Percentiles rank a stretch among this genome's conserved stretches.
Conservation (phyloP, 1,140 invertebrate species). For the fruit fly (Drosophila melanogaster) region Release_6_plus_ISO1_MT NT_033779.5:6560001-6560500, state of each 20-base stretch:
- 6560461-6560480: conserved; percentile 86
- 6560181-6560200: conserved; percentile 89
- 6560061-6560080: conserved; percentile 39
- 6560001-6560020: conserved; percentile 97
- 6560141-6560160: conserved; percentile 31
- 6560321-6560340: conserved; percentile 92
- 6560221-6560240: conserved; percentile 93
- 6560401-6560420: conserved; percentile 91
- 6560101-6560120: conserved; percentile 44
- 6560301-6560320: conserved; percentile 88
- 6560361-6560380: conserved; percentile 92
- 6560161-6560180: conserved; percentile 62
- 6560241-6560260: conserved; percentile 94
- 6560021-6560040: conserved; percentile 93
- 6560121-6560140: conserved; percentile 71
- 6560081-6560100: conserved; percentile 3
- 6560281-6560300: conserved; percentile 90
- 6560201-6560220: conserved; percentile 92
- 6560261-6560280: conserved; percentile 94
- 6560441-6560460: conserved; percentile 90
- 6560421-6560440: conserved; percentile 92
- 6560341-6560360: conserved; percentile 92
- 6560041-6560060: conserved; percentile 84
- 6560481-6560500: conserved; percentile 86
- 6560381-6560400: conserved; percentile 91